A percentile compares a stretch with the other conserved stretches of the same genome.
Evolutionary conservation across 2,113 vertebrate genomes (phyloP).

Genomic region (Myotis lucifugus): DNA sequence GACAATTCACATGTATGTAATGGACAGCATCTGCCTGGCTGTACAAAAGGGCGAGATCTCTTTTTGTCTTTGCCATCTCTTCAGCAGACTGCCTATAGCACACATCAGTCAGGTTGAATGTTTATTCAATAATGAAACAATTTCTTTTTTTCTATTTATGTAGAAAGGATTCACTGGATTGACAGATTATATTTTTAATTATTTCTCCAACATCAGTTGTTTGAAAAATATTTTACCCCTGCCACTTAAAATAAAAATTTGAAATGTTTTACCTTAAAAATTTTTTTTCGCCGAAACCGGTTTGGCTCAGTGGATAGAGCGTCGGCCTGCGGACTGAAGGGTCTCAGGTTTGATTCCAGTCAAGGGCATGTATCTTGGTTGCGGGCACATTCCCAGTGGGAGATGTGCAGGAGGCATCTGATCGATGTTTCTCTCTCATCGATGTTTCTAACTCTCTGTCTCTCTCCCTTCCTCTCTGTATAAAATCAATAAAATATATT

Average conservation of each 20-base stretch:
- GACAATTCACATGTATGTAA: neutral
- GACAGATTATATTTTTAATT: constrained; percentile 35
- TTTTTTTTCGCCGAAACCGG: too few species aligned
- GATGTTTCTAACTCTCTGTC: too few species aligned
- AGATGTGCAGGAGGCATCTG: too few species aligned
- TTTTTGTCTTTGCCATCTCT: neutral
- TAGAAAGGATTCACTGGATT: neutral
- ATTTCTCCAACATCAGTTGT: neutral
- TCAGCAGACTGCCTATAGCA: neutral
- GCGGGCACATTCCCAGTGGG: too few species aligned
- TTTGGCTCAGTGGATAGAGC: too few species aligned
- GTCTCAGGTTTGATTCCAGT: too few species aligned
- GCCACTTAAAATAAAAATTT: neutral
- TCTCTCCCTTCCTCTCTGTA: too few species aligned
- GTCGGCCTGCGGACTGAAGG: too few species aligned
- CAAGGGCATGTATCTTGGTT: too few species aligned
- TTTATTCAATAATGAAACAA: constrained; percentile 2
- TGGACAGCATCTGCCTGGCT: neutral
- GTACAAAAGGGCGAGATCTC: neutral
- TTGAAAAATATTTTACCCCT: constrained; percentile 35
- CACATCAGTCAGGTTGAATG: neutral
- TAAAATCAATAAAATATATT: too few species aligned
- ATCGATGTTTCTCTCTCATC: too few species aligned
- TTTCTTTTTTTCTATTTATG: neutral
- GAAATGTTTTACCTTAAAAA: neutral